These are phyloP conservation scores for Thalassarche chlororhynchos DNA, from an alignment of 2,113 vertebrate genomes.

Conservation along the genomic window DNA sequence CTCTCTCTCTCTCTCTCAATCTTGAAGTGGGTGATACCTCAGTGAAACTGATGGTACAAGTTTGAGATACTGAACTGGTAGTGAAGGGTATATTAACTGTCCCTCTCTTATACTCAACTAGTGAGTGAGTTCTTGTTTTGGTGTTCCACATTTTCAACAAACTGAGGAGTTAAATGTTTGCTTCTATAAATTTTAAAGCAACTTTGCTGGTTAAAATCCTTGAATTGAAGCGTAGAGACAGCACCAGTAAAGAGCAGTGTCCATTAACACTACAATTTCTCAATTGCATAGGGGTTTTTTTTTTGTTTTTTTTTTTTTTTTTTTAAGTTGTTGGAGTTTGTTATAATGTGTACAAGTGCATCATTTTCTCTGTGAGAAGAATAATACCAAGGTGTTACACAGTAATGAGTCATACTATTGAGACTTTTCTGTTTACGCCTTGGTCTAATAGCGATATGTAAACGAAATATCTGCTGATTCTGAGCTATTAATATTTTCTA, in stretches of 20 bases:
- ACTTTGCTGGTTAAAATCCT: not conserved
- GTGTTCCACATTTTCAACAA: not conserved
- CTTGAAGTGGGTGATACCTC: not conserved
- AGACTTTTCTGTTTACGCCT: not conserved
- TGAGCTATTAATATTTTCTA: not conserved
- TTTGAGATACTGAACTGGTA: not conserved
- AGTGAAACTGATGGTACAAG: not conserved
- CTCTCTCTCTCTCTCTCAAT: not conserved
- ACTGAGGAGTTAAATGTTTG: not conserved
- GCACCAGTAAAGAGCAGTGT: not conserved
- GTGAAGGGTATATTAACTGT: not conserved
- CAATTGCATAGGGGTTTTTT: fast-evolving
- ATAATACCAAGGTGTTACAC: not conserved
- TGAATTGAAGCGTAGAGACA: not conserved
- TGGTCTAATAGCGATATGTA: not conserved
- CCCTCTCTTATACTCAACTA: not conserved
- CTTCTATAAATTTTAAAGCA: not conserved
- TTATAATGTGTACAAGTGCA: not conserved
- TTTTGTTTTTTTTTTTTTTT: no score
- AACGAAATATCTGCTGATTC: not conserved
- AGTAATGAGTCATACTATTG: not conserved
- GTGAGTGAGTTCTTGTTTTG: not conserved
- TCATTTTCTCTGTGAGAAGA: not conserved
- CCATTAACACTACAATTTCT: not conserved
- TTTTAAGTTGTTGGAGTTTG: not conserved